These are phyloP conservation scores for Pollenia griseotomentosa DNA, from an alignment of 2,888 invertebrate species.

Conservation along the genomic window DNA sequence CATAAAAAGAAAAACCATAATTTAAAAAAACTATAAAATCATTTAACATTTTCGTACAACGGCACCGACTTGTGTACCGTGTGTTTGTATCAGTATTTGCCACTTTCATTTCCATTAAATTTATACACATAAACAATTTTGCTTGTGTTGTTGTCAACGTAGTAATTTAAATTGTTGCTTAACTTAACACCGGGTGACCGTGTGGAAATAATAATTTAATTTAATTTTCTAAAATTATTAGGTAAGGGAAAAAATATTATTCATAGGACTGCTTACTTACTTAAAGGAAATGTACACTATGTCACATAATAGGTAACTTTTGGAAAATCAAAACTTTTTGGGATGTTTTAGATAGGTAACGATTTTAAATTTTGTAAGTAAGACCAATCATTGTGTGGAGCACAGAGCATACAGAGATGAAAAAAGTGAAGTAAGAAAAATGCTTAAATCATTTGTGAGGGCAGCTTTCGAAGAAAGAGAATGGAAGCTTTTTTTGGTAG, in stretches of 20 bases:
- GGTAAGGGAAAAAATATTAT: neutral
- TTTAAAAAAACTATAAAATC: constrained; percentile 35
- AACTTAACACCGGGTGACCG: constrained; percentile 28
- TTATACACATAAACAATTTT: constrained; percentile 31
- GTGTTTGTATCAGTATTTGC: neutral
- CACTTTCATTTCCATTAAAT: constrained; percentile 12
- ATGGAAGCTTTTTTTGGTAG: too few species aligned
- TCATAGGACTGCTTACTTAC: neutral
- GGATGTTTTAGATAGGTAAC: too few species aligned
- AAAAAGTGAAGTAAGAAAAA: too few species aligned
- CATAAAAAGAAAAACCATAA: constrained; percentile 27
- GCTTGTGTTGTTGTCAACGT: constrained; percentile 48
- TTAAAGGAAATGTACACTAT: too few species aligned
- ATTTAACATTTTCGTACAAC: constrained; percentile 22
- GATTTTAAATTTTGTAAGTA: too few species aligned
- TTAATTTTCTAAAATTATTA: constrained; percentile 11
- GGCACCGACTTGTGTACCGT: neutral
- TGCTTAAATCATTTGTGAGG: too few species aligned
- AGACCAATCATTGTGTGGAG: too few species aligned
- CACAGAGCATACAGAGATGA: too few species aligned
- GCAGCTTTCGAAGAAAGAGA: too few species aligned
- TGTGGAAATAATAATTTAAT: constrained; percentile 15
- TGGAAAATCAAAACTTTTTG: too few species aligned
- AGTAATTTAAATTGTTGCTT: constrained; percentile 50
- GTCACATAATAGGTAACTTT: too few species aligned